These are phyloP conservation scores for Caenorhabditis elegans DNA, from an alignment of 1,140 invertebrate species.

Conservation along the genomic window WBcel235 BX284603.4:8734501-8735000, in stretches of 20 bases:
- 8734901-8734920: no score
- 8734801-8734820: no score
- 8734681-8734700: neutral
- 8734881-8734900: no score
- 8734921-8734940: no score
- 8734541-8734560: neutral
- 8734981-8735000: no score
- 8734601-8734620: neutral
- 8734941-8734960: no score
- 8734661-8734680: neutral
- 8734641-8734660: neutral
- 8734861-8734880: no score
- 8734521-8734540: neutral
- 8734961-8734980: no score
- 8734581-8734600: neutral
- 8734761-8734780: neutral
- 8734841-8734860: no score
- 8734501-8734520: neutral
- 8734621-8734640: neutral
- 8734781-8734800: neutral
- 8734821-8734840: neutral
- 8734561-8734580: neutral
- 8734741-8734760: neutral
- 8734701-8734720: neutral
- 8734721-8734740: constrained; percentile 15